A percentile compares a stretch with the other conserved stretches of the same genome.
phyloP scores from a whole-genome alignment of 37 sponge, comb jelly and placozoan genomes.

The Crambe crambe region DNA sequence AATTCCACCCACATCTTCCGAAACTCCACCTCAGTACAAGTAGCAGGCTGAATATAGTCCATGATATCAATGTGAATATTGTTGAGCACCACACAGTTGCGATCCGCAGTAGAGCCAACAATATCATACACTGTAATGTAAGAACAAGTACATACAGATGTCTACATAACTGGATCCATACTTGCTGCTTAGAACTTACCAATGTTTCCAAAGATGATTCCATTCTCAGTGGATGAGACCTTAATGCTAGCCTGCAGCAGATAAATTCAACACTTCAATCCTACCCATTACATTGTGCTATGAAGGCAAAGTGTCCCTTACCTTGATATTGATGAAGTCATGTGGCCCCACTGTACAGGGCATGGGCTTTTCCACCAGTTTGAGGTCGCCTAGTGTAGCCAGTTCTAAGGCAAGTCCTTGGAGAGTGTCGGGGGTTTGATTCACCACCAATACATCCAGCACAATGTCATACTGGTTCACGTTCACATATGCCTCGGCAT shows the following conservation, averaged over 20 bases:
- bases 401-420: conserved; percentile 96
- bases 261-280: neutral
- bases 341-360: conserved; percentile 90
- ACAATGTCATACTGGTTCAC: conserved; percentile 99
- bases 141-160: neutral
- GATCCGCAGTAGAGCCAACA: conserved; percentile 85
- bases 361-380: conserved; percentile 93
- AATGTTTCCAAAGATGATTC: conserved; percentile 99
- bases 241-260: conserved; percentile 74
- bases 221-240: conserved; percentile 99
- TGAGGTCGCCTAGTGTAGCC: conserved; percentile 96
- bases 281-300: conserved; percentile 1
- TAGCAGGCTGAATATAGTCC: conserved; percentile 98
- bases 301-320: neutral
- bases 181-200: conserved; percentile 45
- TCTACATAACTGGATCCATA: neutral
- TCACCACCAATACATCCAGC: conserved; percentile 96
- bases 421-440: conserved; percentile 96
- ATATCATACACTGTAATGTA: conserved; percentile 93
- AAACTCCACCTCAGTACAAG: conserved; percentile 93
- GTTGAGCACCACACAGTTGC: conserved; percentile 97
- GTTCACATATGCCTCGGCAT: conserved; percentile 98
- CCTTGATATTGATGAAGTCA: conserved; percentile 97
- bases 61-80: conserved; percentile 99
- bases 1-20: conserved; percentile 99